A percentile compares a stretch with the other conserved stretches of the same genome.
Conservation (phyloP, 2,888 invertebrate genomes). For the Phengaris alcon region DNA sequence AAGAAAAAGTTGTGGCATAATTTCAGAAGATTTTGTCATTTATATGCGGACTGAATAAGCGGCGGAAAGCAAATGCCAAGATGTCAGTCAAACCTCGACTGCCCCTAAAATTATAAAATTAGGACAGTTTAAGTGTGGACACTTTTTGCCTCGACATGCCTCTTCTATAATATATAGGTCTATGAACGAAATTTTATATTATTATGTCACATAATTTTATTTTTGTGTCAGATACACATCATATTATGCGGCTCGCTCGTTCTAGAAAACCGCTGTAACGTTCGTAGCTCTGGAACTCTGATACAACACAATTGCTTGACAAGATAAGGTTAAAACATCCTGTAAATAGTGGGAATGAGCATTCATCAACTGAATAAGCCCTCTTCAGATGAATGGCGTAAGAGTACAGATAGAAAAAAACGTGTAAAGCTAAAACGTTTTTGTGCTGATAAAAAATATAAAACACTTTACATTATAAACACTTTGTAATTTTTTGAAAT, state of each 20-base stretch:
- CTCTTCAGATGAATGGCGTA: neutral
- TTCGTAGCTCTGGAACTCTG: neutral
- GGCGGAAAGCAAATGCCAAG: too few relatives aligned
- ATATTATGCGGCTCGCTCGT: neutral
- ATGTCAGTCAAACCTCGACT: too few relatives aligned
- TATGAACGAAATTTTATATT: too few relatives aligned
- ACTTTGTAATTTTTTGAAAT: neutral
- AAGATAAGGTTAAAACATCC: slow-evolving; percentile 28
- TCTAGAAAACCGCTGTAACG: neutral
- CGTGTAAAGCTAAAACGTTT: neutral
- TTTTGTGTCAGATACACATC: too few relatives aligned
- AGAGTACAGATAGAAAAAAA: neutral
- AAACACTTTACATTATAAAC: neutral
- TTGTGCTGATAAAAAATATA: neutral
- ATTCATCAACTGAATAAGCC: slow-evolving; percentile 25
- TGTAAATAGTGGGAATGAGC: slow-evolving; percentile 25
- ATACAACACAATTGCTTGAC: slow-evolving; percentile 21
- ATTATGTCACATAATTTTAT: too few relatives aligned
- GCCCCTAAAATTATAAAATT: too few relatives aligned
- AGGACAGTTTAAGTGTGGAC: too few relatives aligned
- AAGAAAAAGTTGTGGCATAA: too few relatives aligned
- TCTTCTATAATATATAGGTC: too few relatives aligned
- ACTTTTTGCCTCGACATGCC: too few relatives aligned
- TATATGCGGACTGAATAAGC: too few relatives aligned
- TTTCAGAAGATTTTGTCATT: too few relatives aligned